A percentile compares a stretch with the other conserved stretches of the same genome.
These are phyloP conservation scores for Microplitis demolitor DNA, from an alignment of 1,140 invertebrate genomes.

Conservation along the genomic window DNA sequence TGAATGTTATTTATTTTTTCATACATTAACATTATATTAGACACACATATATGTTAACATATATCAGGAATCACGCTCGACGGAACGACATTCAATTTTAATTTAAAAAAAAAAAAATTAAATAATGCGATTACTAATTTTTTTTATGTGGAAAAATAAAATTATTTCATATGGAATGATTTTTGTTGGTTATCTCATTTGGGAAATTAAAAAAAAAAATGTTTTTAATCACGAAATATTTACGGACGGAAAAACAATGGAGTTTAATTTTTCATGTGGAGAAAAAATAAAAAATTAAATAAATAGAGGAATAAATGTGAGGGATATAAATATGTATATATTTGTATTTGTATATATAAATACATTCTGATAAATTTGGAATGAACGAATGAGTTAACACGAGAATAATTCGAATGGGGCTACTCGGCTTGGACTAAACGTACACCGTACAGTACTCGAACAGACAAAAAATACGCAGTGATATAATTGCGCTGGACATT, in stretches of 20 bases:
- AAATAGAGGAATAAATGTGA: not conserved
- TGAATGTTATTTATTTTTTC: constrained; percentile 35
- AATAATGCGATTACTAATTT: no score
- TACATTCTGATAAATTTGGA: not conserved
- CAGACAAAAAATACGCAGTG: not conserved
- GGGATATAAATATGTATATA: no score
- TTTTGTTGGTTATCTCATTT: no score
- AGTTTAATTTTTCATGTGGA: not conserved
- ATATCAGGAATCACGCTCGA: constrained; percentile 41
- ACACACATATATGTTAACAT: constrained; percentile 33
- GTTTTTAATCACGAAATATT: constrained; percentile 10
- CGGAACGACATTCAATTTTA: constrained; percentile 18
- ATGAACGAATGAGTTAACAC: not conserved
- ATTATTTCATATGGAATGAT: no score
- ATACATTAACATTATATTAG: constrained; percentile 28
- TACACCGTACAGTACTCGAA: no score
- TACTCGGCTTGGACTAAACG: no score
- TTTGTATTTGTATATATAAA: not conserved
- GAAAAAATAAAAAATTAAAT: not conserved
- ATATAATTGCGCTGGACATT: not conserved
- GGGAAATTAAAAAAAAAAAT: not conserved
- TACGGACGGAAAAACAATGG: not conserved
- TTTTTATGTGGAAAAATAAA: no score
- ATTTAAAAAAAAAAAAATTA: no score
- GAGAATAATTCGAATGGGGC: not conserved